Conservation (phyloP, 2,113 vertebrate genomes). For the Anarhynchus alexandrinus region DNA sequence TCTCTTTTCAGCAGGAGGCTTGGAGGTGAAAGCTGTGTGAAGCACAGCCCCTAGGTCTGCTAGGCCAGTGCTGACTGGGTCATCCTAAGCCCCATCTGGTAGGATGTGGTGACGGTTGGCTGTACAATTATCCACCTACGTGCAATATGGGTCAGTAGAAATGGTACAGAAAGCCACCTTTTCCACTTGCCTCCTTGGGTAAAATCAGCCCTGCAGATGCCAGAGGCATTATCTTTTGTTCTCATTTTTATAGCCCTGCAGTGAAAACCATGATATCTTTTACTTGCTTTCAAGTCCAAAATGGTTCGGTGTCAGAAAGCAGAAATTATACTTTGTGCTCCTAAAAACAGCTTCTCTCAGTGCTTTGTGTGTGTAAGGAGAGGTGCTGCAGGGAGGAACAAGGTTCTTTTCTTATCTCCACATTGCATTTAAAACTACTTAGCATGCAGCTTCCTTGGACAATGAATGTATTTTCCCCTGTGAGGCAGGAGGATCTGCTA, state of each 20-base stretch:
- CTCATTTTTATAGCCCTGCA: neutral
- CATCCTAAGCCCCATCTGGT: neutral
- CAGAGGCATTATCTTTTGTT: neutral
- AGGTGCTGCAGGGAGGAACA: neutral
- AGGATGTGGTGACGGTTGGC: neutral
- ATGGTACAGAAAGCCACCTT: neutral
- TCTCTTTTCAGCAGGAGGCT: neutral
- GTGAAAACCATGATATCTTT: neutral
- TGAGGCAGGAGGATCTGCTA: constrained; percentile 58
- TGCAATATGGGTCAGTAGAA: neutral
- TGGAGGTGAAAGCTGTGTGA: neutral
- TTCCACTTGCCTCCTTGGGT: neutral
- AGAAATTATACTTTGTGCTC: neutral
- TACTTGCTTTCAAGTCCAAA: neutral
- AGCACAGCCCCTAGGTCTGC: neutral
- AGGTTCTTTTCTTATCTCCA: constrained; percentile 5
- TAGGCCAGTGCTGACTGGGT: neutral
- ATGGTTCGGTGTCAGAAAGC: neutral
- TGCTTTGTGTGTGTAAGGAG: neutral
- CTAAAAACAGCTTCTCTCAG: neutral
- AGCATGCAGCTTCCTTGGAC: constrained; percentile 25
- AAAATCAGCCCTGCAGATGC: neutral
- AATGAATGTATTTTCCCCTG: constrained; percentile 23
- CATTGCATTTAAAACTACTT: constrained; percentile 40
- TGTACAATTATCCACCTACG: neutral